phyloP scores from a whole-genome alignment of 2,888 invertebrate genomes.

The Diloba caeruleocephala region DNA sequence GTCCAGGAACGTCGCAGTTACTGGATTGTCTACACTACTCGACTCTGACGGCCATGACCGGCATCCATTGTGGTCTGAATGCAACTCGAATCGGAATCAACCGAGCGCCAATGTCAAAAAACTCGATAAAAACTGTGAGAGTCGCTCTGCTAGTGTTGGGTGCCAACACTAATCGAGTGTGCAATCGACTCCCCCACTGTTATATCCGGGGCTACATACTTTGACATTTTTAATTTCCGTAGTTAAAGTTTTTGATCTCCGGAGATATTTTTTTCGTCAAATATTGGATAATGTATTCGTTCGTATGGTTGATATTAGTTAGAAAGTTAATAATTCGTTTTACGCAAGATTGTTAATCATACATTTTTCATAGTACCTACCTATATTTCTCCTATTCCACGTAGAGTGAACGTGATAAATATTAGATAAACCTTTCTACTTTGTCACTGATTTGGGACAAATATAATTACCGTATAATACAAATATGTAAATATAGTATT shows the following conservation, averaged over 20 bases:
- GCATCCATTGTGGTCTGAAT: constrained; percentile 71
- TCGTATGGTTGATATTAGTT: background rate
- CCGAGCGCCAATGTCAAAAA: constrained; percentile 77
- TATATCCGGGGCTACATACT: constrained; percentile 57
- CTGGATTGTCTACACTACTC: constrained; percentile 71
- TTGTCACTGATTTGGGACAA: no score
- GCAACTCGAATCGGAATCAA: constrained; percentile 76
- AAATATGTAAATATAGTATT: no score
- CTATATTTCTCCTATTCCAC: no score
- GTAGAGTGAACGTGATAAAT: no score
- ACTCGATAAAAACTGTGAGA: constrained; percentile 77
- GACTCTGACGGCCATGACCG: constrained; percentile 76
- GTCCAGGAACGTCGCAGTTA: constrained; percentile 49
- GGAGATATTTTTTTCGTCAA: constrained; percentile 1
- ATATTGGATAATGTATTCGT: background rate
- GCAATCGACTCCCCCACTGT: constrained; percentile 62
- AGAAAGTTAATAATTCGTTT: no score
- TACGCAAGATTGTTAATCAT: no score
- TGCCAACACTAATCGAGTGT: constrained; percentile 72
- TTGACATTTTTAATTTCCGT: constrained; percentile 51
- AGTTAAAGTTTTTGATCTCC: constrained; percentile 19
- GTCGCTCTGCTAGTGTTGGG: constrained; percentile 70
- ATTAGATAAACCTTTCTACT: no score
- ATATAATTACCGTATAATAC: no score
- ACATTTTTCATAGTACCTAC: no score